Base-by-base conservation (phyloP, 2,113 vertebrate species). In the Carassius auratus region DNA sequence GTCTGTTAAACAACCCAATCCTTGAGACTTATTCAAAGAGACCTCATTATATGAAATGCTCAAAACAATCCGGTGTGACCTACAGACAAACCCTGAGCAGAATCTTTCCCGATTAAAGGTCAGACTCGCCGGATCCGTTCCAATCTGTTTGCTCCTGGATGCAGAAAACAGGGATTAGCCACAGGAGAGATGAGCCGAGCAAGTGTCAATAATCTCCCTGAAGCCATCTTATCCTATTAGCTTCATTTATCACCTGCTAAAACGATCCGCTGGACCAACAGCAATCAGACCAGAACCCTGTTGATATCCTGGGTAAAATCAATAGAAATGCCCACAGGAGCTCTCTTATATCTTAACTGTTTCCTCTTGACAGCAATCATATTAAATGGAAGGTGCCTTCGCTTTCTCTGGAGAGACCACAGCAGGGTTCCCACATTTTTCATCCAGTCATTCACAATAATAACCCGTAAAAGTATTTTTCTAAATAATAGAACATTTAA, bases 201-300 rank as follows among this genome's bases (percentile, higher is more conserved):
- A 79, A 88, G 85, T 62, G 83, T 33, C 76, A 66, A 62, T 91
- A 89, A 91, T 90, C 89, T 88, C 57, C 80, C 66, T 83, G 15
- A 86, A 84, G 33, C 74, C 64, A 81, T 81, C 71, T 87, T 59
- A 91, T 91, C 89, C 88, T 42, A 86, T 91, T 90, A 87, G 59
- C 69, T 78, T 45, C 33, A 87, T 87, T 90, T 62, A 86, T 89
- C 90, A 90, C 85, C 86, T 82, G 73, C 85, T 85, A 75, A 84
- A 84, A 73, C 42, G 9, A 84, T 61, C 50, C 26, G 17, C 2
- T 3, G 3, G 13, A 57, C 59, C 66, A 55, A 74, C 76, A 69
- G 55, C 38, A 59, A 68, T 26, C n/a, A 59, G 33, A 76, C 73
- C n/a, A 33, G 33, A 62, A 61, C 26, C 10, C 45, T 36, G 64